Percentiles rank a stretch among this genome's conserved stretches.
These are phyloP conservation scores for Lepidocolaptes lacrymiger DNA, from an alignment of 2,797 vertebrate species.

Conservation along the genomic window DNA sequence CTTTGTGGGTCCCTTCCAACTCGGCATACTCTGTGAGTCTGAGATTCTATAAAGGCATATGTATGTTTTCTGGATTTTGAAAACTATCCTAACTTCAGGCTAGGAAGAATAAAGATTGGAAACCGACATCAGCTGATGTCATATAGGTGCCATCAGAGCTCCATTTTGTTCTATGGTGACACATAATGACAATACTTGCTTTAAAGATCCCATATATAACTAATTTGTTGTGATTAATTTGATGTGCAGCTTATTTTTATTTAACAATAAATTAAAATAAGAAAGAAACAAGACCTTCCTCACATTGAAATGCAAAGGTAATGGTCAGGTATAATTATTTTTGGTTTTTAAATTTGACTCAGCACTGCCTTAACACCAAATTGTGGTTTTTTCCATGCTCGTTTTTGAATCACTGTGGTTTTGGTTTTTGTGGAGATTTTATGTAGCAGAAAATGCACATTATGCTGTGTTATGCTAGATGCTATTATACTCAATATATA, in stretches of 20 bases:
- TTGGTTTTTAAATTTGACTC: not conserved
- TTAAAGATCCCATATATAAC: not conserved
- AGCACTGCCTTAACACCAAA: not conserved
- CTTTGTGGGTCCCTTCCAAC: not conserved
- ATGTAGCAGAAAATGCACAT: not conserved
- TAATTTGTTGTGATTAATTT: not conserved
- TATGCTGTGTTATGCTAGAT: not conserved
- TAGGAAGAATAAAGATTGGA: not conserved
- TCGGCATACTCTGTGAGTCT: not conserved
- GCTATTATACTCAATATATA: not conserved
- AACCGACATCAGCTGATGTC: not conserved
- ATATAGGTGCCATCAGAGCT: not conserved
- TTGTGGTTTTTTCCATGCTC: not conserved
- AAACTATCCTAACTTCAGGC: not conserved
- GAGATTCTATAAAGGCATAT: not conserved
- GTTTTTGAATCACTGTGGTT: not conserved
- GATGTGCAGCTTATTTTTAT: not conserved
- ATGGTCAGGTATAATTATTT: not conserved
- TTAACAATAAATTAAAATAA: not conserved
- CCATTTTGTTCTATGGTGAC: not conserved
- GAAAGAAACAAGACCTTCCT: not conserved
- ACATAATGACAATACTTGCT: not conserved
- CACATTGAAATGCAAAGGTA: not conserved
- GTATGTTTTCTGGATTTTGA: not conserved
- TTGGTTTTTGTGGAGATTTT: not conserved